A percentile compares a stretch with the other conserved stretches of the same genome.
Conservation (phyloP, 2,113 vertebrate genomes). For the Otus sunia region DNA sequence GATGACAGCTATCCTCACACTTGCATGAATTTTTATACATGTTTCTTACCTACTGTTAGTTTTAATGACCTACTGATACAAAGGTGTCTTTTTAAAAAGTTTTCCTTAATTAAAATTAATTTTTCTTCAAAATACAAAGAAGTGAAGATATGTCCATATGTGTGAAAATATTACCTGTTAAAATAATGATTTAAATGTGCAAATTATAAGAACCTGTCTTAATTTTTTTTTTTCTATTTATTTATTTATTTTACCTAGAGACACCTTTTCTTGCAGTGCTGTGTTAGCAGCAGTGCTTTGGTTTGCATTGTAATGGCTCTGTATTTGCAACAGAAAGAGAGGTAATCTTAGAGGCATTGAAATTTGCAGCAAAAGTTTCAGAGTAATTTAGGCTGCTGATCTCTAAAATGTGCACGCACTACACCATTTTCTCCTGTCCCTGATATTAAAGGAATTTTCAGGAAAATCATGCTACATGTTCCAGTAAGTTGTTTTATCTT, state of each 20-base stretch:
- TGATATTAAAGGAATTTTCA: not conserved
- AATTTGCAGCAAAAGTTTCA: not conserved
- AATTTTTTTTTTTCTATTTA: not conserved
- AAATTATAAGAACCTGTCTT: not conserved
- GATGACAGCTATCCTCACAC: not conserved
- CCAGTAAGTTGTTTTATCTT: not conserved
- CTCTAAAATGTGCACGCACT: not conserved
- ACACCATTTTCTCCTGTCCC: not conserved
- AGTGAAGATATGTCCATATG: not conserved
- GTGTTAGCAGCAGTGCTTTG: not conserved
- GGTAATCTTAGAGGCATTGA: not conserved
- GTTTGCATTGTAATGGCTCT: not conserved
- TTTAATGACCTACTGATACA: not conserved
- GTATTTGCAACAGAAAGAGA: not conserved
- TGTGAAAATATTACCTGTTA: not conserved
- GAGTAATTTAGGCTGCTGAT: not conserved
- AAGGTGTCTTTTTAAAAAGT: fast-evolving
- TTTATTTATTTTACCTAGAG: not conserved
- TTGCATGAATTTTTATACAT: not conserved
- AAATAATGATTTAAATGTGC: not conserved
- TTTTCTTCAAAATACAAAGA: not conserved
- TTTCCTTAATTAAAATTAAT: not conserved
- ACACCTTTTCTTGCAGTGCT: not conserved
- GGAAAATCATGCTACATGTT: not conserved
- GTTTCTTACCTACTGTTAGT: not conserved